phyloP scores from a whole-genome alignment of 2,888 invertebrate species.

The Epirrita christyi region DNA sequence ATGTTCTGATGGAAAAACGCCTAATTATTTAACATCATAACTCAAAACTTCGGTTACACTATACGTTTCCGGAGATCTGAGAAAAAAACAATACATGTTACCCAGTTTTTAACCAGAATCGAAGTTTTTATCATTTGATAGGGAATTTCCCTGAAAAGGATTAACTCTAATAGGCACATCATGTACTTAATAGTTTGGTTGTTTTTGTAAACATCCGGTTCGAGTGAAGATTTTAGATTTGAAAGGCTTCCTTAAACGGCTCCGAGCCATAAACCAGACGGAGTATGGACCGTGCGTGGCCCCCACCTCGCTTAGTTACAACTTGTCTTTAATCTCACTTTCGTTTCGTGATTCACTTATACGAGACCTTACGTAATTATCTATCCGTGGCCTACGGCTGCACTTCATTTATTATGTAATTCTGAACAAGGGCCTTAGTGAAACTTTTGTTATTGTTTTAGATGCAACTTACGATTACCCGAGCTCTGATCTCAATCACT shows the following conservation, averaged over 20 bases:
- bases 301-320: conserved; percentile 37
- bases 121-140: too few species aligned
- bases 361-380: conserved; percentile 54
- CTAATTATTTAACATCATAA: not conserved
- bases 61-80: not conserved
- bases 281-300: conserved; percentile 27
- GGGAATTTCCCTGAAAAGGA: too few species aligned
- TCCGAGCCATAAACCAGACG: conserved; percentile 35
- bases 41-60: not conserved
- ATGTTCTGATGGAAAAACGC: not conserved
- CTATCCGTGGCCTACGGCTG: conserved; percentile 37
- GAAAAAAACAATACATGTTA: not conserved
- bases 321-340: conserved; percentile 50
- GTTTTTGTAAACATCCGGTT: conserved; percentile 23
- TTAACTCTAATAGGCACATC: not conserved
- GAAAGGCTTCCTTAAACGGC: conserved; percentile 17
- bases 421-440: conserved; percentile 43
- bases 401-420: conserved; percentile 51
- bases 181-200: not conserved
- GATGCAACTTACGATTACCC: conserved; percentile 33
- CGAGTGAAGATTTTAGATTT: conserved; percentile 16
- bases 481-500: conserved; percentile 30
- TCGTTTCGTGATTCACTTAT: conserved; percentile 61
- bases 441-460: conserved; percentile 40
- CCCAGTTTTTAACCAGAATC: too few species aligned